Evolutionary conservation across 2,113 vertebrate species (phyloP).

Genomic region (Lycocorax pyrrhopterus): DNA sequence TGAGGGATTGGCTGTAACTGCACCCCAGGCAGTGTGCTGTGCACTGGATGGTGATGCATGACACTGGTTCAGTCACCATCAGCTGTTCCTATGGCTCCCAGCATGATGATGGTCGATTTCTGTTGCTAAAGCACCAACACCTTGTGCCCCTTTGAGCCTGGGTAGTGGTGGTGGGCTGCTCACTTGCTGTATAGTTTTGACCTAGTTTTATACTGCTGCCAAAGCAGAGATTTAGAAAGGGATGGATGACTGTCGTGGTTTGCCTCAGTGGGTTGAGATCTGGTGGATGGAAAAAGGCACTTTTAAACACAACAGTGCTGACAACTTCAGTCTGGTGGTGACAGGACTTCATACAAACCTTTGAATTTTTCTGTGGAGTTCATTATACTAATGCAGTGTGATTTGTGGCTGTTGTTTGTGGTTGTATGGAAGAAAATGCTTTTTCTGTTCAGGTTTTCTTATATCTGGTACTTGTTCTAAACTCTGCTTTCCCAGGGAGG

Average conservation of each 20-base stretch:
- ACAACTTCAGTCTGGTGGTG: neutral
- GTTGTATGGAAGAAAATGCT: neutral
- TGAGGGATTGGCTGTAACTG: neutral
- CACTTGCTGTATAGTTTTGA: neutral
- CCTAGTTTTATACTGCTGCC: neutral
- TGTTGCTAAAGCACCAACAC: neutral
- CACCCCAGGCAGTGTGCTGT: neutral
- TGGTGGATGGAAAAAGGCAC: neutral
- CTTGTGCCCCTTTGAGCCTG: neutral
- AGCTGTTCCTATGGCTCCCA: neutral
- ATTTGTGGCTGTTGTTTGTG: neutral
- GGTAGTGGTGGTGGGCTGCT: neutral
- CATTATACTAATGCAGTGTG: neutral
- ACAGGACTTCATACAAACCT: neutral
- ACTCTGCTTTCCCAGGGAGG: neutral
- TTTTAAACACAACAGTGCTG: fast-evolving
- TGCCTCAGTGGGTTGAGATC: neutral
- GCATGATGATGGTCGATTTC: neutral
- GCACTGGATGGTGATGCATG: neutral
- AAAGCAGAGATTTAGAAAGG: neutral
- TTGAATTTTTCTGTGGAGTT: neutral
- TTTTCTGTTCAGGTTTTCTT: neutral
- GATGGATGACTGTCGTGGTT: fast-evolving
- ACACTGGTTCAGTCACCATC: neutral
- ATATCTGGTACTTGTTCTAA: neutral